A percentile compares a stretch with the other conserved stretches of the same genome.
Conservation (phyloP, 2,797 vertebrate species). For the Zenarchopterus dispar region DNA sequence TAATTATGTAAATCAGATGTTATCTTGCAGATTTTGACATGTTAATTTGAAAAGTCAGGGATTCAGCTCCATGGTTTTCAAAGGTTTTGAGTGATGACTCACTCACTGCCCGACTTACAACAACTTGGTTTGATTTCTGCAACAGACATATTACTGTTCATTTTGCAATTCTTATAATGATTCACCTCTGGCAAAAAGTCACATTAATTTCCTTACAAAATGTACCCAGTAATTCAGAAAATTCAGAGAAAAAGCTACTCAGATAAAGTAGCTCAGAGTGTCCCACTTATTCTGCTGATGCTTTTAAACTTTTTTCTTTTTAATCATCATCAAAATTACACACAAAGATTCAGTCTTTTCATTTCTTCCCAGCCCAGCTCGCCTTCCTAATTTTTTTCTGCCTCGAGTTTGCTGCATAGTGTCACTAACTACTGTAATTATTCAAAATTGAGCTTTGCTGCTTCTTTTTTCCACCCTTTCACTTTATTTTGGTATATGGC, state of each 20-base stretch:
- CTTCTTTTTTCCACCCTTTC: neutral
- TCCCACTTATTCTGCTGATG: conserved; percentile 13
- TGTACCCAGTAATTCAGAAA: neutral
- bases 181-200: neutral
- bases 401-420: conserved; percentile 1
- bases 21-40: neutral
- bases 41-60: neutral
- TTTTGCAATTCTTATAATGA: too few relatives aligned
- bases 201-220: conserved; percentile 4
- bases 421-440: conserved; percentile 10
- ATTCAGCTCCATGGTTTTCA: neutral
- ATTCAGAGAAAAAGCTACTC: neutral
- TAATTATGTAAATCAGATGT: neutral
- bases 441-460: neutral
- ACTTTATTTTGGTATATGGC: conserved; percentile 4
- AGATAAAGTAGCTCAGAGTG: neutral
- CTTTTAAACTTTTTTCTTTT: neutral
- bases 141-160: too few relatives aligned
- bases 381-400: too few relatives aligned
- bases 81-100: too few relatives aligned
- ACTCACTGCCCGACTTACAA: too few relatives aligned
- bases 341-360: too few relatives aligned
- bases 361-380: too few relatives aligned
- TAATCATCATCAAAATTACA: conserved; percentile 13
- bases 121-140: too few relatives aligned